Evolutionary conservation across 2,797 vertebrate species (phyloP), one percentile per base, ranked within the genome.

Genomic region (Calcarius lapponicus): DNA sequence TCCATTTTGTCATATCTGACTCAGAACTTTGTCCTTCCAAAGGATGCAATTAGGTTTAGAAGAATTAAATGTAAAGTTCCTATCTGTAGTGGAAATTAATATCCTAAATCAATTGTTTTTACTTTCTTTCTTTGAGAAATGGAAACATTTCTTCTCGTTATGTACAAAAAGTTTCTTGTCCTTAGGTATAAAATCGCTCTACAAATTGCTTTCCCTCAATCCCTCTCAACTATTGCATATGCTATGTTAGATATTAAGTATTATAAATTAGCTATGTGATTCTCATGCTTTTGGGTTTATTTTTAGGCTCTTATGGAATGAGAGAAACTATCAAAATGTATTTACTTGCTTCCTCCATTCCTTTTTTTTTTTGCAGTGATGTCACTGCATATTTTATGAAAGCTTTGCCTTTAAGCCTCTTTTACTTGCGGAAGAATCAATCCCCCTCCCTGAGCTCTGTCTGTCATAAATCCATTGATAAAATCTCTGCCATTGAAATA

Each of bases 391-490:
- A 38, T 73, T 94, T 94, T 74, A 54, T 50, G 64, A 78, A 61
- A 91, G 48, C 21, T 93, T 36, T 91, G 74, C 81, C 71, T 92
- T 90, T 87, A 65, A 74, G 67, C 38, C 54, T 71, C 74, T 91
- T 95, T 86, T 87, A 67, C 32, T 64, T n/a, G 38, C 13, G 47
- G 72, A 93, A 76, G 56, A 65, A 69, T 56, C 51, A 54, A 17
- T 60, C 21, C 22, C 11, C 7, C 17, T 60, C 64, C 61, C 14
- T 2, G 16, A 93, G 34, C 36, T 70, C 32, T 72, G 54, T 54
- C 76, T 66, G 11, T 89, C 78, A 79, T 45, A 95, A 65, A 87
- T 40, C 71, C 92, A 96, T 83, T 93, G 94, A 96, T 71, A 96
- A 95, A 92, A 94, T 87, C 70, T 48, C 54, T 82, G 53, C 64